A percentile compares a stretch with the other conserved stretches of the same genome.
Conservation (phyloP, 53 echinoderm and acorn worm genomes). For the Crossaster papposus region DNA sequence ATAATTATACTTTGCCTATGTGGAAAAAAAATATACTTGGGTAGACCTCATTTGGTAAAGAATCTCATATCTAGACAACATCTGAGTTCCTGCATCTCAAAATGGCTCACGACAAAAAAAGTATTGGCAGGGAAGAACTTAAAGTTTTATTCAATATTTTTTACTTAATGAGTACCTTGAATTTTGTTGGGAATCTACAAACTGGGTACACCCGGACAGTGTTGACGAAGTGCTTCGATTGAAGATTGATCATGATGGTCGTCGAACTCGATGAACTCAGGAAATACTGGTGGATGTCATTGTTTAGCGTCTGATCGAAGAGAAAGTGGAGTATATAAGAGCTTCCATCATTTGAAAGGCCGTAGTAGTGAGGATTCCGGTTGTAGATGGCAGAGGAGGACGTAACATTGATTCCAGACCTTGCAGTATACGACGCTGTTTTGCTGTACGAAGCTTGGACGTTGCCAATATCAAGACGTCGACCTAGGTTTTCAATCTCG, state of each 20-base stretch:
- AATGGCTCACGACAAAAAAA: too few relatives aligned
- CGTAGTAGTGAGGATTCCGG: neutral
- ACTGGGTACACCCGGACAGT: conserved; percentile 76
- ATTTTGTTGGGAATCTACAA: conserved; percentile 65
- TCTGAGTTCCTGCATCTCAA: too few relatives aligned
- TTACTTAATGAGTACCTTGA: conserved; percentile 58
- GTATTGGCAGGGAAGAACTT: too few relatives aligned
- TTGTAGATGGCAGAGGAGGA: conserved; percentile 55
- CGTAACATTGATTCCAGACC: conserved; percentile 64
- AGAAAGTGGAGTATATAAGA: conserved; percentile 70
- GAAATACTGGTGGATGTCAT: conserved; percentile 59
- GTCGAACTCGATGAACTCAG: conserved; percentile 30
- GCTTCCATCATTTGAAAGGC: conserved; percentile 55
- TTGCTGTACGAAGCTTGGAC: conserved; percentile 56
- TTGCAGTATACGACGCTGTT: conserved; percentile 47
- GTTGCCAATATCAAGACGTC: conserved; percentile 68
- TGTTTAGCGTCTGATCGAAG: conserved; percentile 80
- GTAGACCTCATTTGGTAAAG: too few relatives aligned
- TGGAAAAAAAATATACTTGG: too few relatives aligned
- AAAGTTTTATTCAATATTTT: too few relatives aligned
- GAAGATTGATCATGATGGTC: conserved; percentile 69
- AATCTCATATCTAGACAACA: too few relatives aligned
- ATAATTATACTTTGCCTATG: too few relatives aligned
- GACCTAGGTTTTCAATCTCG: conserved; percentile 83
- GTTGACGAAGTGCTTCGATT: conserved; percentile 71